These are phyloP conservation scores for Pseudococcus viburni DNA, from an alignment of 2,888 invertebrate species.

Conservation along the genomic window DNA sequence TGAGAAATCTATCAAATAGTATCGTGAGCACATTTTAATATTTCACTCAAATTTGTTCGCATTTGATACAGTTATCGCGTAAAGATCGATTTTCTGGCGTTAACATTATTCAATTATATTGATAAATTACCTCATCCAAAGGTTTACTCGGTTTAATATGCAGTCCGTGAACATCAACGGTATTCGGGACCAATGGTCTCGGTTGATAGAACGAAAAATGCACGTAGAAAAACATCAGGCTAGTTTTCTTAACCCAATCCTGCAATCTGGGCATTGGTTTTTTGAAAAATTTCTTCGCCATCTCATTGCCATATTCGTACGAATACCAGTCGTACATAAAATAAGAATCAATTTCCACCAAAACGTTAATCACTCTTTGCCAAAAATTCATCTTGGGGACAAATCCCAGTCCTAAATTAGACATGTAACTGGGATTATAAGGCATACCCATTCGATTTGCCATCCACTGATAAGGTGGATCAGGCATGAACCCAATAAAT, in stretches of 20 bases:
- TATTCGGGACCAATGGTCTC: constrained; percentile 9
- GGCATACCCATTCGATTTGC: constrained; percentile 68
- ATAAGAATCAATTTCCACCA: background rate
- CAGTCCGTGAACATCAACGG: constrained; percentile 10
- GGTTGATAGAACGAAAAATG: background rate
- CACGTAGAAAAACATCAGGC: constrained; percentile 20
- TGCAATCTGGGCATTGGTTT: background rate
- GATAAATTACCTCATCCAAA: constrained; percentile 33
- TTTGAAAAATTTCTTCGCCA: constrained; percentile 19
- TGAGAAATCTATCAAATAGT: too few relatives aligned
- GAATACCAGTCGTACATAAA: background rate
- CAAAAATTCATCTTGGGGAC: constrained; percentile 49
- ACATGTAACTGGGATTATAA: constrained; percentile 68
- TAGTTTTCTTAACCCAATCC: constrained; percentile 13
- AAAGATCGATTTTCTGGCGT: too few relatives aligned
- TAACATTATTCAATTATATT: too few relatives aligned
- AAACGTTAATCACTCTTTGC: constrained; percentile 11
- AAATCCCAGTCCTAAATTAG: constrained; percentile 26
- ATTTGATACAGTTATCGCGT: too few relatives aligned
- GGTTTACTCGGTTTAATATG: constrained; percentile 22
- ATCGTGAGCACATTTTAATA: too few relatives aligned
- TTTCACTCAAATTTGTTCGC: too few relatives aligned
- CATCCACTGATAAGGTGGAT: constrained; percentile 68
- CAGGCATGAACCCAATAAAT: constrained; percentile 67
- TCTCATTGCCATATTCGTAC: constrained; percentile 6